phyloP scores from a whole-genome alignment of 2,113 vertebrate species.

The Heliornis fulica region DNA sequence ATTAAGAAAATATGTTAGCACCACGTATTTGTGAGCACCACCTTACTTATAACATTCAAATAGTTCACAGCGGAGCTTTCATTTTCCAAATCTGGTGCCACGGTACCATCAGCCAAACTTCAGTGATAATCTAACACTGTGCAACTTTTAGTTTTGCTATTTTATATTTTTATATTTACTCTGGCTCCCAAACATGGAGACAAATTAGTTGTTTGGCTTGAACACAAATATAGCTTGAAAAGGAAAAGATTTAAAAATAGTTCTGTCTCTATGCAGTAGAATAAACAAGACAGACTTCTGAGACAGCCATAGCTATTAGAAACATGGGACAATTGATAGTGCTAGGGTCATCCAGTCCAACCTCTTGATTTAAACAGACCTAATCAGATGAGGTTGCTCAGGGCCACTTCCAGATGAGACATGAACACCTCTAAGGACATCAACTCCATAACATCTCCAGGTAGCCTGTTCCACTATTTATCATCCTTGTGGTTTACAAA shows the following conservation, averaged over 20 bases:
- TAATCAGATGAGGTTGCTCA: neutral
- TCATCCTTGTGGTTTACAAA: neutral
- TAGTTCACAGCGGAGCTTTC: neutral
- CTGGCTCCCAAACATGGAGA: neutral
- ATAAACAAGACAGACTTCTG: slow-evolving; percentile 9
- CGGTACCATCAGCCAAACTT: neutral
- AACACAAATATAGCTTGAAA: neutral
- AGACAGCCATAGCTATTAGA: neutral
- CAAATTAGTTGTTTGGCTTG: neutral
- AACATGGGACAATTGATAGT: neutral
- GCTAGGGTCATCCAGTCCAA: neutral
- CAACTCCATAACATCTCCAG: neutral
- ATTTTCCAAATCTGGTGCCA: neutral
- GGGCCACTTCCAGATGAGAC: neutral
- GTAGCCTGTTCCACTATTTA: neutral
- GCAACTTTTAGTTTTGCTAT: neutral
- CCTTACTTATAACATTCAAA: neutral
- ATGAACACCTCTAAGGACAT: neutral
- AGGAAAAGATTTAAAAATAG: slow-evolving; percentile 26
- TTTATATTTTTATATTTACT: neutral
- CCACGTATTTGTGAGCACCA: neutral
- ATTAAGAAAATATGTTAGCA: neutral
- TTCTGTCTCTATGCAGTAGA: slow-evolving; percentile 23
- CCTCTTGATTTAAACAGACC: neutral
- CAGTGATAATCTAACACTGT: neutral